A percentile compares a stretch with the other conserved stretches of the same genome.
Evolutionary conservation across 2,797 vertebrate genomes (phyloP).

Genomic region (Mastacembelus armatus): DNA sequence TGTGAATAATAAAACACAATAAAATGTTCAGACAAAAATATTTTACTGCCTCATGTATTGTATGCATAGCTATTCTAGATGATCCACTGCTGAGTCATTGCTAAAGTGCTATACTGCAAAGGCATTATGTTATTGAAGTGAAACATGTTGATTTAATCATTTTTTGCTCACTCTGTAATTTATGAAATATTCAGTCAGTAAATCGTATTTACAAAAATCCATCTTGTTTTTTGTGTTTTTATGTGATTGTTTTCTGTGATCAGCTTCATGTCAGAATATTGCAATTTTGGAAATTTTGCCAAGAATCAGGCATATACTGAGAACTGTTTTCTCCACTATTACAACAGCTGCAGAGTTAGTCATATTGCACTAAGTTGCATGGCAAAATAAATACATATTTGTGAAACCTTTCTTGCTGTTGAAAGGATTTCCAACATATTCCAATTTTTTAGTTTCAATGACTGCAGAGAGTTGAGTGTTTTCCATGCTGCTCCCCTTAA

Average conservation of each 20-base stretch:
- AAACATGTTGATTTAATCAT: background rate
- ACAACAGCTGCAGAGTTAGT: background rate
- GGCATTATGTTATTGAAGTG: background rate
- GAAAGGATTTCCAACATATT: background rate
- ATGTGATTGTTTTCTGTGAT: background rate
- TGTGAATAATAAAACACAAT: constrained; percentile 1
- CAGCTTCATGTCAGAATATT: background rate
- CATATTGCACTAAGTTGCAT: background rate
- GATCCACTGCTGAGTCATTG: constrained; percentile 22
- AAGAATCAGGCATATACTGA: background rate
- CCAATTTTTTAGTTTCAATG: background rate
- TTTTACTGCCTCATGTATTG: background rate
- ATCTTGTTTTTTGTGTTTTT: background rate
- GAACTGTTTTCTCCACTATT: background rate
- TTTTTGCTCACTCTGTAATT: background rate
- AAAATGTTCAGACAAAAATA: background rate
- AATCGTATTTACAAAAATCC: background rate
- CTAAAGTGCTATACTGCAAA: background rate
- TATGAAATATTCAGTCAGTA: background rate
- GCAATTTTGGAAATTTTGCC: background rate
- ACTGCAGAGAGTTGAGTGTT: background rate
- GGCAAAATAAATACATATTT: background rate
- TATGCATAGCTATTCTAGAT: background rate
- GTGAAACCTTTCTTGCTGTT: background rate
- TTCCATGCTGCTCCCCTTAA: background rate